Percentiles rank a stretch among this genome's conserved stretches.
These are phyloP conservation scores for Paralichthys olivaceus DNA, from an alignment of 2,113 vertebrate species.

Conservation along the genomic window DNA sequence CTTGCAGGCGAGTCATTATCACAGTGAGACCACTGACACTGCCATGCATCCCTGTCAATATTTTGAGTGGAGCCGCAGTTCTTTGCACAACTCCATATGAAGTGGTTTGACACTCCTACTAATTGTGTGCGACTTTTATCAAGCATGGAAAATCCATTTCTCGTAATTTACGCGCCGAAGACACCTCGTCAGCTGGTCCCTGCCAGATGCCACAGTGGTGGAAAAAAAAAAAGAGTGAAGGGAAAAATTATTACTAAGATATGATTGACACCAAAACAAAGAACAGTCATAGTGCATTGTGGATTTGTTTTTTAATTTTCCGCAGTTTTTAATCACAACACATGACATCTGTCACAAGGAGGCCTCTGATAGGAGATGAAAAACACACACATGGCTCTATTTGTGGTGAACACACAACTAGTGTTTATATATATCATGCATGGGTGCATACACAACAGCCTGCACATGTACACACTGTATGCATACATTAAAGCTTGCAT, in stretches of 20 bases:
- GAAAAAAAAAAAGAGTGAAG: conserved; percentile 12
- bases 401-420: conserved; percentile 11
- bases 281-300: conserved; percentile 67
- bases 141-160: conserved; percentile 69
- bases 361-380: conserved; percentile 40
- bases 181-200: conserved; percentile 70
- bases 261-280: conserved; percentile 81
- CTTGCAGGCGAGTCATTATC: conserved; percentile 53
- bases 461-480: conserved; percentile 9
- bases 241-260: conserved; percentile 73
- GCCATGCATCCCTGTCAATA: conserved; percentile 50
- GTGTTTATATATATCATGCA: conserved; percentile 25
- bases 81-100: conserved; percentile 58
- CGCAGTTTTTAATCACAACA: conserved; percentile 71
- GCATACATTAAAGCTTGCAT: background rate
- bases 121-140: conserved; percentile 71
- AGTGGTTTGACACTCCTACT: conserved; percentile 63
- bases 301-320: conserved; percentile 75
- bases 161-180: conserved; percentile 73
- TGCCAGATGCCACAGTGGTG: conserved; percentile 69
- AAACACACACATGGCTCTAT: conserved; percentile 17
- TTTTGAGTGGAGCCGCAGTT: conserved; percentile 51
- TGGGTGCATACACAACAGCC: conserved; percentile 5
- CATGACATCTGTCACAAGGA: conserved; percentile 63
- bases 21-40: conserved; percentile 48